Evolutionary conservation across 1,140 invertebrate species (phyloP).

Genomic region (Lutraria rhynchaena): DNA sequence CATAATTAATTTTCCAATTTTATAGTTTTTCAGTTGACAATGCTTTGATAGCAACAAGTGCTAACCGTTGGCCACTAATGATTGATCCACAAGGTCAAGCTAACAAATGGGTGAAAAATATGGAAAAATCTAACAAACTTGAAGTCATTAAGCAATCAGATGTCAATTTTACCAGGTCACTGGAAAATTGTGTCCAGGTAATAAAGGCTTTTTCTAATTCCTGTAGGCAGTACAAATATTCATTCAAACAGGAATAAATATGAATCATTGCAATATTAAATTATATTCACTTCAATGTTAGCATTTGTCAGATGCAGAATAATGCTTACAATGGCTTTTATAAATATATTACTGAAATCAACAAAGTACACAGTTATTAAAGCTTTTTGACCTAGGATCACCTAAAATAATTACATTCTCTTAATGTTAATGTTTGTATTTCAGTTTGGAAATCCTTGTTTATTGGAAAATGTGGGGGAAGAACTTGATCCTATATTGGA

Average conservation of each 20-base stretch:
- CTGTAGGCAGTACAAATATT: not conserved
- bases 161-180: constrained; percentile 76
- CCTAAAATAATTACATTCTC: too few species aligned
- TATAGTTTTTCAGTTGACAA: constrained; percentile 82
- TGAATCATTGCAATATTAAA: too few species aligned
- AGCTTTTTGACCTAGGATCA: too few species aligned
- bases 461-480: constrained; percentile 82
- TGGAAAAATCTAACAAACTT: constrained; percentile 81
- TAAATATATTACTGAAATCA: too few species aligned
- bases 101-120: constrained; percentile 83
- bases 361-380: too few species aligned
- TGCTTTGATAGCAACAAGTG: constrained; percentile 80
- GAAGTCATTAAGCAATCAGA: constrained; percentile 80
- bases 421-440: too few species aligned
- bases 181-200: constrained; percentile 83
- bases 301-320: too few species aligned
- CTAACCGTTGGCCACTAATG: constrained; percentile 82
- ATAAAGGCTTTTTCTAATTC: not conserved
- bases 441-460: constrained; percentile 82
- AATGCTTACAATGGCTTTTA: too few species aligned
- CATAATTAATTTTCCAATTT: too few species aligned
- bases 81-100: constrained; percentile 83
- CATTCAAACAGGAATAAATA: not conserved
- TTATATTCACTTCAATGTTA: too few species aligned
- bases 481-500: constrained; percentile 81